Evolutionary conservation across 1,140 invertebrate genomes (phyloP), one percentile per base, ranked within the genome.

Genomic region (Chrysomallon squamiferum): DNA sequence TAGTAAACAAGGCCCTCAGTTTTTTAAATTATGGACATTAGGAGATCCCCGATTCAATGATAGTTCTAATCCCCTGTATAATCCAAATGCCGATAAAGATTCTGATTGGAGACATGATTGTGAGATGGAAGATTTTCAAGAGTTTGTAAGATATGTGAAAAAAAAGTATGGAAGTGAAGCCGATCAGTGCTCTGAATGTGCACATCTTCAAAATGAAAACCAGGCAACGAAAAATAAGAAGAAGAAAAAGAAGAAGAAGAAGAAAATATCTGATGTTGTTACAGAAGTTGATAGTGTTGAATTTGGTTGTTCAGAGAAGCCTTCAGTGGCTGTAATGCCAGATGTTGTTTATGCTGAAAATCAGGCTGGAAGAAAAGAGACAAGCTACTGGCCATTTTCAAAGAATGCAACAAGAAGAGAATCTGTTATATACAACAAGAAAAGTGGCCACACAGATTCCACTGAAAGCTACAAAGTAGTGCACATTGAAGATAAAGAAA

Each of bases 1-100:
- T 15, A 38, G 60, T 52, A 29, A 32, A 33, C 29, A 59, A 22
- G 63, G 63, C 32, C 75, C 76, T n/a, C 60, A 62, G 35, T 69
- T 65, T 50, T 38, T 77, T 22, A 43, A 62, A 22, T 71, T 66
- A 58, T 79, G 78, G 78, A 63, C 25, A 2, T 30, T 62, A 11
- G 74, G 71, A 29, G 72, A 79, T 62, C 78, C 78, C 2, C 75
- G 78, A 18, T 74, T 77, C 49, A 62, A 71, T 57, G 74, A 76
- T 50, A 11, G 30, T 22, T 71, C 72, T 38, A 79, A 79, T 62
- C 78, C 78, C 2, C 50, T 79, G 9, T 79, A 66, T 68, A 59
- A 70, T 27, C 38, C 62, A 4, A 38, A 30, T 38, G 41, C 60
- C 0, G 45, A 63, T 25, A 49, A 47, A 20, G 38, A 68, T 27